phyloP scores from a whole-genome alignment of 2,888 invertebrate species.

The Daptonema setosum region DNA sequence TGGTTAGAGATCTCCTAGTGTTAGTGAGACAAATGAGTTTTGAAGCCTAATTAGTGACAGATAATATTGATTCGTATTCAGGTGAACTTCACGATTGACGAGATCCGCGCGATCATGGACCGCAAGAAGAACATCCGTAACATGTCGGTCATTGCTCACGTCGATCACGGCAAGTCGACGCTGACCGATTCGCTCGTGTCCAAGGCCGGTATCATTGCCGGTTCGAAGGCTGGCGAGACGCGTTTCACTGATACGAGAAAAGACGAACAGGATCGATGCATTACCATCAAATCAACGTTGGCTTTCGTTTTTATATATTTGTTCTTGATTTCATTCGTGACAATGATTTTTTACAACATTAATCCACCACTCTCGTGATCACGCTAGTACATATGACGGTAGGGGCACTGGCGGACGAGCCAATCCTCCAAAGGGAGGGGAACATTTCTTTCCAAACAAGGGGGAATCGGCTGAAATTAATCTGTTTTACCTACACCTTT shows the following conservation, averaged over 20 bases:
- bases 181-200: slow-evolving; percentile 96
- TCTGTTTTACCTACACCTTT: too few species aligned
- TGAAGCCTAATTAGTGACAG: too few species aligned
- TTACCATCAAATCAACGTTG: slow-evolving; percentile 99
- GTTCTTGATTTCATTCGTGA: background rate
- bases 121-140: slow-evolving; percentile 98
- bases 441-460: too few species aligned
- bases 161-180: slow-evolving; percentile 95
- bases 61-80: too few species aligned
- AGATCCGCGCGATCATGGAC: slow-evolving; percentile 99
- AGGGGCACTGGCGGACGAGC: too few species aligned
- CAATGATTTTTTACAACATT: background rate
- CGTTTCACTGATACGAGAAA: slow-evolving; percentile 97
- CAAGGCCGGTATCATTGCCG: slow-evolving; percentile 98
- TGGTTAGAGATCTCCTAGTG: too few species aligned
- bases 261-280: slow-evolving; percentile 99
- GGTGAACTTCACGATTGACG: slow-evolving; percentile 99
- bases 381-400: background rate
- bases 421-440: too few species aligned
- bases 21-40: too few species aligned
- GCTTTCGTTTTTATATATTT: slow-evolving; percentile 28
- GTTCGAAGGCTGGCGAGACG: slow-evolving; percentile 92
- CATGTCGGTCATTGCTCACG: slow-evolving; percentile 99
- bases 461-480: too few species aligned
- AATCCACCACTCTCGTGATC: background rate